Evolutionary conservation across 2,888 invertebrate species (phyloP), one percentile per base, ranked within the genome.

Genomic region (Lithodes maja): DNA sequence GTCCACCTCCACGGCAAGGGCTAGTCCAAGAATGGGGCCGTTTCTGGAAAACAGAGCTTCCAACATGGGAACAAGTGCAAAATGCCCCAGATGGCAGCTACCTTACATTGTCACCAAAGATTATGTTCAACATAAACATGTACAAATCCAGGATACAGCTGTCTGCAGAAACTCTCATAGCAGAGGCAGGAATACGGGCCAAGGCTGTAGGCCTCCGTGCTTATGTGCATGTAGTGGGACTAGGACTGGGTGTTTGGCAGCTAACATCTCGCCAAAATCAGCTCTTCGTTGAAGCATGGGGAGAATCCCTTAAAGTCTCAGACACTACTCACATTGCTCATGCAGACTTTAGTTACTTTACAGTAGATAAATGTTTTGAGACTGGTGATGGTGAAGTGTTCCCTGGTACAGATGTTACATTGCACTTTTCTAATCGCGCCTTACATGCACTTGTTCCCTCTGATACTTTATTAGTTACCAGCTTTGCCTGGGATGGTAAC

Each of bases 401-500:
- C 2, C 93, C 93, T 89, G 93, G 93, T 89, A 89, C 84, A 12
- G n/a, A 9, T 12, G 94, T 95, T 49, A 94, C 93, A 83, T 94
- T 95, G 0, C 94, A 94, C 90, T 93, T 96, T 15, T 94, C 94
- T 5, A 94, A 94, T 33, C 93, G 95, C 0, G 94, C 95, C 93
- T 96, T 96, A 0, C 95, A 95, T 0, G 93, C 94, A 0, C 94
- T 94, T 86, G 92, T 96, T 80, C 93, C 93, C 0, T 94, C 94
- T 61, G 94, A 95, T 86, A 95, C 94, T 93, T 93, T 95, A 3
- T 93, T 96, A n/a, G 95, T 96, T 0, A 95, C 96, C 61, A 96
- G 96, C 0, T 96, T 96, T 92, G 95, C 96, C 0, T 96, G 96
- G 96, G 96, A 96, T 93, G 95, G 96, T 3, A 96, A 96, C 92